phyloP scores from a whole-genome alignment of 2,888 invertebrate genomes.

The Dryobota labecula region DNA sequence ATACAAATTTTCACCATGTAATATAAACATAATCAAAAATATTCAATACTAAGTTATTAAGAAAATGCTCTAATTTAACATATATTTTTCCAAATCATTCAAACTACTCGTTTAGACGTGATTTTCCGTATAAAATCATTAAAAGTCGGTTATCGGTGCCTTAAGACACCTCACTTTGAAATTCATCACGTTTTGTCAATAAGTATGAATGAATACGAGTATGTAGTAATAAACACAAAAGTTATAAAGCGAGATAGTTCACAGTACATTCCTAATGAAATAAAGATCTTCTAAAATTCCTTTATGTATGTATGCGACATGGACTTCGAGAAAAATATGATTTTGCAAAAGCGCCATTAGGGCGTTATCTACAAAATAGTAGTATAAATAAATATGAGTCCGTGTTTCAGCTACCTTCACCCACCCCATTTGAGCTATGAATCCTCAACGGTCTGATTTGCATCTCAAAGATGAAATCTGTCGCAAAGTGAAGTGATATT shows the following conservation, averaged over 20 bases:
- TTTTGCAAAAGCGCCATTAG: slow-evolving; percentile 44
- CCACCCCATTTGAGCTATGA: slow-evolving; percentile 77
- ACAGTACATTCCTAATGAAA: background rate
- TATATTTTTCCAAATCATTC: too few relatives aligned
- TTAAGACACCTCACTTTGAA: too few relatives aligned
- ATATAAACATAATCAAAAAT: too few relatives aligned
- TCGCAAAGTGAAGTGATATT: slow-evolving; percentile 68
- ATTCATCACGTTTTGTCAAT: background rate
- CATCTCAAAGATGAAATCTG: slow-evolving; percentile 82
- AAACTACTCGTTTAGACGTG: too few relatives aligned
- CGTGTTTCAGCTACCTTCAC: slow-evolving; percentile 65
- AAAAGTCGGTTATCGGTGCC: too few relatives aligned
- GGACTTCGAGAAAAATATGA: slow-evolving; percentile 17
- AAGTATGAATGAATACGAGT: background rate
- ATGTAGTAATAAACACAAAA: background rate
- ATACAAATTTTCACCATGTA: too few relatives aligned
- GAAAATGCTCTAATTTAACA: too few relatives aligned
- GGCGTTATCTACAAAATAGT: slow-evolving; percentile 46
- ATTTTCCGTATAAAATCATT: too few relatives aligned
- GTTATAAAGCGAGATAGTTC: slow-evolving; percentile 6
- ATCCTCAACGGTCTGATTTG: slow-evolving; percentile 78
- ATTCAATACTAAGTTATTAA: too few relatives aligned
- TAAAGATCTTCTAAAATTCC: background rate
- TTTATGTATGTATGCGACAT: background rate
- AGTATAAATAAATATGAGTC: slow-evolving; percentile 66